Percentiles rank a stretch among this genome's conserved stretches.
phyloP scores from a whole-genome alignment of 2,797 vertebrate species.

The Eleutherodactylus coqui region DNA sequence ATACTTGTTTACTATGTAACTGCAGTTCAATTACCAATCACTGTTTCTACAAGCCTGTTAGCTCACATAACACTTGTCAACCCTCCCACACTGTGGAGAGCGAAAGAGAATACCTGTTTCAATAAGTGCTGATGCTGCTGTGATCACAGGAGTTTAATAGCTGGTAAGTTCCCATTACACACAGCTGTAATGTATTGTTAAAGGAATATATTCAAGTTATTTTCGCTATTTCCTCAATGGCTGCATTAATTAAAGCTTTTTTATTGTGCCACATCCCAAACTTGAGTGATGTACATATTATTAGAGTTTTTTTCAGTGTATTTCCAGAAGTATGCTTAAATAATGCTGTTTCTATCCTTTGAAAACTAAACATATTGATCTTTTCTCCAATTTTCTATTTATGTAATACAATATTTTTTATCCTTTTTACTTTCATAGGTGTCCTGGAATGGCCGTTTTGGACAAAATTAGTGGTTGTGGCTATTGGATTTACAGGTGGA shows the following conservation, averaged over 20 bases:
- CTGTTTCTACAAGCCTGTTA: not conserved
- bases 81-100: too few relatives aligned
- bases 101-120: too few relatives aligned
- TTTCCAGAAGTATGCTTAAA: not conserved
- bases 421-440: conserved; percentile 74
- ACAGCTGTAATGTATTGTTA: not conserved
- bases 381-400: not conserved
- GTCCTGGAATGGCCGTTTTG: conserved; percentile 97
- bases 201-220: not conserved
- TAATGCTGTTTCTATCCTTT: not conserved
- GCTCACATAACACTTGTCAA: too few relatives aligned
- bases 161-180: too few relatives aligned
- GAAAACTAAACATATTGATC: not conserved
- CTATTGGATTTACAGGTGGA: conserved; percentile 88
- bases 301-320: not conserved
- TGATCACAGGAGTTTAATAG: too few relatives aligned
- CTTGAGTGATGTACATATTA: not conserved
- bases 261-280: not conserved
- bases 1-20: not conserved
- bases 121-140: too few relatives aligned
- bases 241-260: not conserved
- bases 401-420: not conserved
- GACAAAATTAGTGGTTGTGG: conserved; percentile 96
- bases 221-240: not conserved
- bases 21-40: not conserved